Conservation (phyloP, 2,888 invertebrate species). For the Limenitis camilla region DNA sequence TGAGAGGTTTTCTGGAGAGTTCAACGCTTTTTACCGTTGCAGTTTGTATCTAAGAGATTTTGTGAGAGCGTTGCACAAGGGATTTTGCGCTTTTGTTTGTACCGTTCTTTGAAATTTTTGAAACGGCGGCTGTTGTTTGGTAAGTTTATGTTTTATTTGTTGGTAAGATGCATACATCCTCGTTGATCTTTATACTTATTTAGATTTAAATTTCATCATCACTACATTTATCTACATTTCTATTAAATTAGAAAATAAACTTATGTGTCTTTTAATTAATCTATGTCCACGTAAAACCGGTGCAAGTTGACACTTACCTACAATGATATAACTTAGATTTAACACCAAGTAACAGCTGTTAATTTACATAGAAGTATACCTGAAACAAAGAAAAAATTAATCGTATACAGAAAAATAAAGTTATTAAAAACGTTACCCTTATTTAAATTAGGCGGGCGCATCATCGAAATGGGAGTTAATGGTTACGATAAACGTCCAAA, state of each 20-base stretch:
- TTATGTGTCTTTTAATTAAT: too few relatives aligned
- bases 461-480: constrained; percentile 26
- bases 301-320: too few relatives aligned
- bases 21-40: constrained; percentile 66
- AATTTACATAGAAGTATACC: constrained; percentile 29
- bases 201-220: too few relatives aligned
- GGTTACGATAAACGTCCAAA: constrained; percentile 28
- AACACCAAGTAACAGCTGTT: too few relatives aligned
- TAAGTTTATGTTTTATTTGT: neutral
- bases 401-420: constrained; percentile 1
- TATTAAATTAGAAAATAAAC: too few relatives aligned
- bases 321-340: too few relatives aligned
- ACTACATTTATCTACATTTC: too few relatives aligned
- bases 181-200: too few relatives aligned
- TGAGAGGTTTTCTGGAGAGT: constrained; percentile 73
- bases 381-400: constrained; percentile 25
- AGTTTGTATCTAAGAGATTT: constrained; percentile 61
- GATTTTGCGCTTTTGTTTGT: constrained; percentile 37
- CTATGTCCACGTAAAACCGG: too few relatives aligned
- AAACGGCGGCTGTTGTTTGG: neutral
- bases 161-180: too few relatives aligned
- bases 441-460: constrained; percentile 22
- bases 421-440: constrained; percentile 3
- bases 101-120: constrained; percentile 16
- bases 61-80: constrained; percentile 46